Base-by-base conservation (phyloP, 2,113 vertebrate species). In the Periophthalmus modestus region DNA sequence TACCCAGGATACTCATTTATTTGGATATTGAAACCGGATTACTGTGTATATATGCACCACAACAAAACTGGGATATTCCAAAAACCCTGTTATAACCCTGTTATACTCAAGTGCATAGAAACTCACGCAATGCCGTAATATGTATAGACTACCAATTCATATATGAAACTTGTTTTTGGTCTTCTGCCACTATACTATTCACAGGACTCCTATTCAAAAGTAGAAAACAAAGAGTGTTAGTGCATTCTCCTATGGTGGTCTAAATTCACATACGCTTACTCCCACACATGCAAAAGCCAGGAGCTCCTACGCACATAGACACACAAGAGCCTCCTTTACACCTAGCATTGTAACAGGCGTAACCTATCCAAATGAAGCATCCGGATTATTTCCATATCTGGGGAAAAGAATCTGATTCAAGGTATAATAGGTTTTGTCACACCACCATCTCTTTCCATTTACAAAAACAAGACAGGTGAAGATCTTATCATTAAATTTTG, bases 351-450 rank as follows among this genome's bases (percentile, higher is more conserved):
- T 43, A 66, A 77, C 66, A 58, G 47, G 39, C 16, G 0, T 70
- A 62, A 71, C 34, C 46, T 61, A 76, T 48, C 21, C 69, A 72
- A 50, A 81, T 66, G 23, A 70, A 24, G 58, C 65, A 72, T 52
- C 67, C 21, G 72, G 66, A 82, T 83, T 76, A 68, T 63, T 79
- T 72, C 79, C 43, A 75, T 66, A 88, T 72, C 58, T 72, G 6
- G 46, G n/a, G 34, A 1, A 19, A 5, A 39, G 24, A 79, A 83
- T 72, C 39, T 3, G 46, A 57, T 28, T 69, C 4, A 23, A 33
- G 33, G 57, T 19, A 58, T 70, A 70, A 74, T 52, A 47, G 28
- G 21, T 18, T 81, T 82, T 76, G 68, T 74, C 72, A 77, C 54
- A 34, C 74, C 46, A n/a, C 66, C 10, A 28, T 74, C 58, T 43